Conservation (phyloP, 2,888 invertebrate species). For the Selenia dentaria region DNA sequence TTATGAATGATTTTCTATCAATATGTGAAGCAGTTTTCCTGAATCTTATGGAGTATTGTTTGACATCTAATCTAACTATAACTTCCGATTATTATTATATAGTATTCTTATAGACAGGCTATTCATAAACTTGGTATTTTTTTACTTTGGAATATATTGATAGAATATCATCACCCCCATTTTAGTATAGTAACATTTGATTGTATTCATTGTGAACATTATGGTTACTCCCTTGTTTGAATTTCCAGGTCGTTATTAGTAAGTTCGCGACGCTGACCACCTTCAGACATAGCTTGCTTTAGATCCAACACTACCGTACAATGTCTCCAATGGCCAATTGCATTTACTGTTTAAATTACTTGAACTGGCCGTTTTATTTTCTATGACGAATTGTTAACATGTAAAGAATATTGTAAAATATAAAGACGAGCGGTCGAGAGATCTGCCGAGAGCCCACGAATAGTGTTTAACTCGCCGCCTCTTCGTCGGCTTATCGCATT, state of each 20-base stretch:
- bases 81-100: too few species aligned
- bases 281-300: slow-evolving; percentile 68
- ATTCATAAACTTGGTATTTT: too few species aligned
- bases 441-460: slow-evolving; percentile 36
- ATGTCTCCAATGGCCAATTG: slow-evolving; percentile 65
- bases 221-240: slow-evolving; percentile 79
- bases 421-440: slow-evolving; percentile 32
- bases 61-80: too few species aligned
- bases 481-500: slow-evolving; percentile 5
- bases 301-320: slow-evolving; percentile 64
- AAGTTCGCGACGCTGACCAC: slow-evolving; percentile 73
- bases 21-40: slow-evolving; percentile 19
- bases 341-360: slow-evolving; percentile 57
- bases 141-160: slow-evolving; percentile 38
- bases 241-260: slow-evolving; percentile 85
- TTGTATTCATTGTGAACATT: slow-evolving; percentile 44
- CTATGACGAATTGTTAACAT: slow-evolving; percentile 35
- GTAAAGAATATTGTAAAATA: slow-evolving; percentile 35
- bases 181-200: slow-evolving; percentile 25
- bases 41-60: too few species aligned
- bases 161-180: slow-evolving; percentile 30
- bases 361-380: slow-evolving; percentile 29
- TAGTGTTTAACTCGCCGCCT: slow-evolving; percentile 24
- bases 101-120: too few species aligned
- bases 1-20: slow-evolving; percentile 36